These are phyloP conservation scores for Pyrochroa serraticornis DNA, from an alignment of 2,888 invertebrate genomes.

Conservation along the genomic window DNA sequence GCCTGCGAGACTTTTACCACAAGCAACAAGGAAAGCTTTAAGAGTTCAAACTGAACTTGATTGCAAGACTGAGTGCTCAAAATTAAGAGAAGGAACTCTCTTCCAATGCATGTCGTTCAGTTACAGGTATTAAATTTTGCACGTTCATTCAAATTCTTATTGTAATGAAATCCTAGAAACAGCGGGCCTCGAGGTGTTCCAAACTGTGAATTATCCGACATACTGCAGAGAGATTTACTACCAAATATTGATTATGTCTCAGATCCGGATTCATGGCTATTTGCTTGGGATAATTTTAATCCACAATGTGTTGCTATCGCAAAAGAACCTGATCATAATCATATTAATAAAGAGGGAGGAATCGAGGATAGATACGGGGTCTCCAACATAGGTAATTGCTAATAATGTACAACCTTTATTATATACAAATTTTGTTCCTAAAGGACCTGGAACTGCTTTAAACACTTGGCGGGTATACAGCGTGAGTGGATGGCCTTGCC, in stretches of 20 bases:
- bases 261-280: constrained; percentile 73
- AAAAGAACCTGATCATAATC: constrained; percentile 34
- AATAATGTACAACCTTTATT: too few species aligned
- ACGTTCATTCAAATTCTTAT: not conserved
- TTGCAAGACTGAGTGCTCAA: constrained; percentile 74
- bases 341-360: constrained; percentile 25
- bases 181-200: constrained; percentile 48
- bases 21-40: constrained; percentile 70
- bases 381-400: constrained; percentile 20
- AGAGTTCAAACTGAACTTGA: constrained; percentile 68
- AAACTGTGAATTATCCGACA: constrained; percentile 80
- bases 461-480: constrained; percentile 75
- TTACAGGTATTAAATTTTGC: constrained; percentile 56
- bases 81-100: constrained; percentile 60
- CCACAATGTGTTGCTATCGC: constrained; percentile 64
- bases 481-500: constrained; percentile 81
- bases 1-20: constrained; percentile 72
- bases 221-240: constrained; percentile 76
- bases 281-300: constrained; percentile 80
- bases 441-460: constrained; percentile 31
- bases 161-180: constrained; percentile 35
- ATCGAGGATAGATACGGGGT: constrained; percentile 30
- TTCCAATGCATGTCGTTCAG: constrained; percentile 81
- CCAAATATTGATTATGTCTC: constrained; percentile 74
- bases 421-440: not conserved